These are phyloP conservation scores for Drosophila ezoana DNA, from an alignment of 2,888 invertebrate genomes.

Conservation along the genomic window DNA sequence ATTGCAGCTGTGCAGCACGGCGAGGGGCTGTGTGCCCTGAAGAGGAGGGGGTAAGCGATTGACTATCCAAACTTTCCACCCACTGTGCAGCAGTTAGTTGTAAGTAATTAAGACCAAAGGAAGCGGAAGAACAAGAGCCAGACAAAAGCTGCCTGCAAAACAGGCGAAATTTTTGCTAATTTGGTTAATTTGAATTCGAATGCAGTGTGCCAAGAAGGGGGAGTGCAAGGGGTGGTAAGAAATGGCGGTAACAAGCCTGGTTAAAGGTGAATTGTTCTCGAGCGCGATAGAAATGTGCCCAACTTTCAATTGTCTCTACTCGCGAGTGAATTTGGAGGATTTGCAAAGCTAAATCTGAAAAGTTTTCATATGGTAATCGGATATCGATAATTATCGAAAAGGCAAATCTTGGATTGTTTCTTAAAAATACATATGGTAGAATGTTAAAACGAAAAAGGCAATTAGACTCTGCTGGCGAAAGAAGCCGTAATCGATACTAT, in stretches of 20 bases:
- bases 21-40: background rate
- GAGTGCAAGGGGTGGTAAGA: background rate
- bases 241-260: background rate
- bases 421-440: background rate
- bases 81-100: constrained; percentile 54
- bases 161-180: constrained; percentile 62
- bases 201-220: constrained; percentile 8
- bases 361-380: constrained; percentile 2
- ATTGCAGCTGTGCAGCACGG: constrained; percentile 44
- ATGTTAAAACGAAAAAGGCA: no score
- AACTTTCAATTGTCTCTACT: constrained; percentile 27
- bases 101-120: constrained; percentile 64
- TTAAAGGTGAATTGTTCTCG: background rate
- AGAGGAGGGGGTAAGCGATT: constrained; percentile 11
- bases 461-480: no score
- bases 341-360: background rate
- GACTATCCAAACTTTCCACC: constrained; percentile 50
- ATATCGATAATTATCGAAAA: constrained; percentile 9
- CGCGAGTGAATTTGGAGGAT: background rate
- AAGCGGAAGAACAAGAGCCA: constrained; percentile 24
- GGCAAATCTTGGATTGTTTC: background rate
- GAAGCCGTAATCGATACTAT: background rate
- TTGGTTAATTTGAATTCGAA: constrained; percentile 73
- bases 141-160: constrained; percentile 31
- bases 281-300: constrained; percentile 9